A percentile compares a stretch with the other conserved stretches of the same genome.
Evolutionary conservation across 1,140 invertebrate species (phyloP).

Genomic region (Eumaeus atala): DNA sequence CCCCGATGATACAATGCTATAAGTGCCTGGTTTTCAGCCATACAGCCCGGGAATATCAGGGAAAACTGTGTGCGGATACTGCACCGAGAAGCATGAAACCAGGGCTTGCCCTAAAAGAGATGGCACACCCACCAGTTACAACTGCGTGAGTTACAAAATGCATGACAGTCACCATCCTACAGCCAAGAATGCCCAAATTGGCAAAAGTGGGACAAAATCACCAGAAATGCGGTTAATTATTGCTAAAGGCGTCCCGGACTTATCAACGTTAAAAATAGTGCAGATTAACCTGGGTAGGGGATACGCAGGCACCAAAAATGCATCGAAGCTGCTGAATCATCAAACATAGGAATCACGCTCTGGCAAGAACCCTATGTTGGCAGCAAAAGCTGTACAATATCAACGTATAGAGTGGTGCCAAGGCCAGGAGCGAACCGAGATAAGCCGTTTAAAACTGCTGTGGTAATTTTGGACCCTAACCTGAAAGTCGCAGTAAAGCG

Average conservation of each 20-base stretch:
- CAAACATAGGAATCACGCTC: too few species aligned
- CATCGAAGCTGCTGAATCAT: too few species aligned
- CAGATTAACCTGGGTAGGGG: background rate
- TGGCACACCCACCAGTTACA: background rate
- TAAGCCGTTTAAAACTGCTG: background rate
- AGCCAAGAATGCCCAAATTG: background rate
- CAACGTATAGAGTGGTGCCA: background rate
- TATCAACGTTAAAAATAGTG: background rate
- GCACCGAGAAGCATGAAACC: background rate
- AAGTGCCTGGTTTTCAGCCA: constrained; percentile 3
- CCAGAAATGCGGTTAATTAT: background rate
- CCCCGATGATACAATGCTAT: background rate
- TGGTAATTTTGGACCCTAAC: too few species aligned
- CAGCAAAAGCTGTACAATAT: background rate
- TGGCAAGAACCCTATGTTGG: background rate
- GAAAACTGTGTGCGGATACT: background rate
- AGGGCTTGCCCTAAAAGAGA: background rate
- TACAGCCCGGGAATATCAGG: background rate
- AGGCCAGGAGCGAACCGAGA: background rate
- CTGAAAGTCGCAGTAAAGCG: too few species aligned
- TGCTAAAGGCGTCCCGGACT: constrained; percentile 1
- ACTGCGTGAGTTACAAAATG: background rate
- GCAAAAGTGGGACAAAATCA: constrained; percentile 1
- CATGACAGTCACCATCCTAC: background rate
- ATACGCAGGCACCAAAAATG: background rate